Evolutionary conservation across 2,888 invertebrate genomes (phyloP), one percentile per base, ranked within the genome.

Genomic region (Choreutis nemorana): DNA sequence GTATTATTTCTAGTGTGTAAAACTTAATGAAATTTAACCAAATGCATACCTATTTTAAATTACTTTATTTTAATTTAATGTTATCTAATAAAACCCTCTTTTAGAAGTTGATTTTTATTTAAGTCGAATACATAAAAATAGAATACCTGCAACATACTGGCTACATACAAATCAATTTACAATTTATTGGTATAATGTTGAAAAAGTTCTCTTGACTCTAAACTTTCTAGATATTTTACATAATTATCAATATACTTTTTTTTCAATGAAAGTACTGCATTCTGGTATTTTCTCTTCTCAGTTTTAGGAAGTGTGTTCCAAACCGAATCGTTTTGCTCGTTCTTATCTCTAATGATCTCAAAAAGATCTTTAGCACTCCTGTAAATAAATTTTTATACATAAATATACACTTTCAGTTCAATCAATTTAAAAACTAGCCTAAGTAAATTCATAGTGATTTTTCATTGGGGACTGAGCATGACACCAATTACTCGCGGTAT

Each of bases 341-440:
- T 34, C 14, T 33, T 43, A 26, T 39, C 33, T 23, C 53, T 48
- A 5, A 67, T 34, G 32, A 63, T 41, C 26, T 49, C 37, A 50
- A 52, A 75, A 14, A 75, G 44, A 24, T 73, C 63, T 38, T 45
- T 50, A n/a, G 52, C 55, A 30, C 42, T 44, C 31, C 73, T 75
- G 55, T 28, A 48, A 48, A 30, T 6, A 34, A 29, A 38, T n/a
- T n/a, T n/a, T n/a, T n/a, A n/a, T n/a, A n/a, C n/a, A n/a, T n/a
- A n/a, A n/a, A n/a, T n/a, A n/a, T n/a, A n/a, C n/a, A n/a, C n/a
- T n/a, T n/a, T n/a, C n/a, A n/a, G n/a, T n/a, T n/a, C n/a, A n/a
- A n/a, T n/a, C n/a, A n/a, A n/a, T n/a, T n/a, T n/a, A n/a, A n/a
- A n/a, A n/a, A n/a, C n/a, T n/a, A n/a, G n/a, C n/a, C n/a, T n/a